phyloP scores from a whole-genome alignment of 2,888 invertebrate species.

The Lapara coniferarum region DNA sequence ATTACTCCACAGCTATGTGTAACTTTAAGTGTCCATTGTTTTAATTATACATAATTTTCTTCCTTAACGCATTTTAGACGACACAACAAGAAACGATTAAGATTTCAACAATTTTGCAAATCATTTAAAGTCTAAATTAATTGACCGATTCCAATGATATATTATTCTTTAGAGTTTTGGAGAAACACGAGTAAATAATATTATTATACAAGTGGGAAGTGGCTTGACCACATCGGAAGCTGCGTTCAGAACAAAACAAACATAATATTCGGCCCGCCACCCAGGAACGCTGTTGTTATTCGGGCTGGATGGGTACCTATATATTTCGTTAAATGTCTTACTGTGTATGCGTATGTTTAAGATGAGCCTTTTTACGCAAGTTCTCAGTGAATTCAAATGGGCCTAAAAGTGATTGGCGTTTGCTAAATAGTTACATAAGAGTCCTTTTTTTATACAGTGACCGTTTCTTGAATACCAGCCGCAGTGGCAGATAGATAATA shows the following conservation, averaged over 20 bases:
- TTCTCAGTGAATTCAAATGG: neutral
- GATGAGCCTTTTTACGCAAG: neutral
- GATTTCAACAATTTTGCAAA: conserved; percentile 38
- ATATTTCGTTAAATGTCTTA: too few relatives aligned
- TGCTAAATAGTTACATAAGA: neutral
- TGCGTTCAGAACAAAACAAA: too few relatives aligned
- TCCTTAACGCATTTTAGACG: conserved; percentile 1
- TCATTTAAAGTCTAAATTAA: conserved; percentile 46
- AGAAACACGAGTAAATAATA: neutral
- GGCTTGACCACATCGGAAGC: neutral
- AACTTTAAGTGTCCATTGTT: conserved; percentile 10
- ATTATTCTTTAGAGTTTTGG: neutral
- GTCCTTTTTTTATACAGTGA: conserved; percentile 21
- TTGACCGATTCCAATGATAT: conserved; percentile 42
- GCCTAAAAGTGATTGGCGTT: neutral
- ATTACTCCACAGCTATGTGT: conserved; percentile 12
- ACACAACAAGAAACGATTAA: neutral
- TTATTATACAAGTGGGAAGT: too few relatives aligned
- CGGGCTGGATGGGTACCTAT: too few relatives aligned
- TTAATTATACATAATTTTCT: neutral
- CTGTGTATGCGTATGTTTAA: too few relatives aligned
- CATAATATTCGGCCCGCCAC: too few relatives aligned
- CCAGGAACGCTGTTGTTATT: too few relatives aligned
- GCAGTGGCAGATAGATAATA: too few relatives aligned
- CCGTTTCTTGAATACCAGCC: conserved; percentile 2